Base-by-base conservation (phyloP, 1,140 invertebrate species). In the Megalonaias nervosa region DNA sequence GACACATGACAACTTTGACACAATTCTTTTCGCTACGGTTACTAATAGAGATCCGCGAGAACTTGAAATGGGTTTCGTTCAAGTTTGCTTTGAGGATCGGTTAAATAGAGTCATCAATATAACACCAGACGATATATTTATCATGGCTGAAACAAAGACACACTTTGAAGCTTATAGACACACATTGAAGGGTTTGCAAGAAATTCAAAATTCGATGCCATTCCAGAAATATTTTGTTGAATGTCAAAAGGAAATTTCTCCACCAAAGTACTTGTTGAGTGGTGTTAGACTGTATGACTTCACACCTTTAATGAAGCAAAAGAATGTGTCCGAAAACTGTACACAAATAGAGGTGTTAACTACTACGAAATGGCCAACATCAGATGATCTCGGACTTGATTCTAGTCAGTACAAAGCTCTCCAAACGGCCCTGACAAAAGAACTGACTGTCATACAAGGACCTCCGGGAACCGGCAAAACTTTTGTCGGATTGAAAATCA, bases 381-480 rank as follows among this genome's bases (percentile, higher is more conserved):
- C 81, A 26, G 69, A 82, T 11, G 64, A 83, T 38, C 75, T 90
- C 11, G 79, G 84, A 72, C 64, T 92, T 21, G 91, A 93, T 84
- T 78, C 85, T 12, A 90, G 90, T 17, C 93, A 93, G 82, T 86
- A 82, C 69, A 75, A 85, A 71, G 93, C 93, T 2, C 74, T 93
- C 55, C 80, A 89, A 67, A 82, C 77, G 12, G 92, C 92, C 14
- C 82, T 93, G 4, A 91, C 88, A 23, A 91, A 90, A 74, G 91
- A 92, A 80, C 70, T 93, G 23, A 89, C 93, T 5, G 90, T 97
- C 2, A 96, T 97, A 78, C 96, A 97, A 92, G 93, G 86, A 14
- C 92, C 87, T 23, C 89, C 86, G 19, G 90, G 88, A 16, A 90
- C 89, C 21, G 89, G 90, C 26, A 88, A 90, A 81, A 86, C 89